A percentile compares a stretch with the other conserved stretches of the same genome.
These are phyloP conservation scores for Telmatochromis bifrenatus DNA, from an alignment of 2,113 vertebrate species.

Conservation along the genomic window DNA sequence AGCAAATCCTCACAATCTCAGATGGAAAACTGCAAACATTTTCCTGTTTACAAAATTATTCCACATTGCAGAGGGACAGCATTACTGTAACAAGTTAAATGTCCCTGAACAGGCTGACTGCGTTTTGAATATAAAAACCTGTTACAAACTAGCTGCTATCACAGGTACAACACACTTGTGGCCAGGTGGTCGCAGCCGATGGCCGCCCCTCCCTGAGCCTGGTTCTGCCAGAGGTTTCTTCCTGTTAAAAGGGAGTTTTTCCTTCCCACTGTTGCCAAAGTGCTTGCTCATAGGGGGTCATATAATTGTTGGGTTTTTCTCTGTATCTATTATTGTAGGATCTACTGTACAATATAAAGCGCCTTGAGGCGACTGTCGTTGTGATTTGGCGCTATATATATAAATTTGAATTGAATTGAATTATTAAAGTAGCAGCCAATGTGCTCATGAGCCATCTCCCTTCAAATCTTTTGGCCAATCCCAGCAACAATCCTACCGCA, in stretches of 20 bases:
- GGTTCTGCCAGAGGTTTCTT: not conserved
- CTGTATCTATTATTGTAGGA: not conserved
- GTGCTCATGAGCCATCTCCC: not conserved
- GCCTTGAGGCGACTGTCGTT: rapidly evolving
- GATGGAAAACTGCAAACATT: not conserved
- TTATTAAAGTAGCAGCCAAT: not conserved
- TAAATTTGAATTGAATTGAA: not conserved
- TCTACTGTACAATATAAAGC: not conserved
- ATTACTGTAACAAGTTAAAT: not conserved
- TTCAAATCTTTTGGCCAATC: not conserved
- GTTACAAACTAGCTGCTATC: not conserved
- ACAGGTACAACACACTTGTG: not conserved
- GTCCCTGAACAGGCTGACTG: not conserved
- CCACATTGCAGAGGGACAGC: not conserved
- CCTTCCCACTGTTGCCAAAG: no score
- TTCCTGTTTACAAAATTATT: not conserved
- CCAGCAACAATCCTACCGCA: not conserved
- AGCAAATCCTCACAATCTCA: not conserved
- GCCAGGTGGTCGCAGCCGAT: not conserved
- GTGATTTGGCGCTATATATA: not conserved
- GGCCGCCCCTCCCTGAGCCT: not conserved
- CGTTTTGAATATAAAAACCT: not conserved
- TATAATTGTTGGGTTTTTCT: not conserved
- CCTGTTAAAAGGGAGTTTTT: no score
- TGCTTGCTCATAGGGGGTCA: not conserved